Base-by-base conservation (phyloP, 2,888 invertebrate species). In the Rhingia rostrata region DNA sequence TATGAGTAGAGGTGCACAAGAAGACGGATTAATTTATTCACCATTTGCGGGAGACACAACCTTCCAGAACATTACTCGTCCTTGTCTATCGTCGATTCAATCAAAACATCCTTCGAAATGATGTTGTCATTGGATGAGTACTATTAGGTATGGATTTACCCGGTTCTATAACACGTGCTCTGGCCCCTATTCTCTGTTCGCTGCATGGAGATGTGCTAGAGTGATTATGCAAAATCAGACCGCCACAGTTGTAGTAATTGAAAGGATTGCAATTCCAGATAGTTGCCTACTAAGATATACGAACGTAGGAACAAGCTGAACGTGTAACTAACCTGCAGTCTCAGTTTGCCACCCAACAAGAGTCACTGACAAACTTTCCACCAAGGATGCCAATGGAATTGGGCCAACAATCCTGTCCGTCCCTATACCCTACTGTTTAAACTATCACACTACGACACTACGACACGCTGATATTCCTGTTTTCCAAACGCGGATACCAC, bases 101-200 rank as follows among this genome's bases (percentile, higher is more conserved):
- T 64, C 64, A 73, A 72, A 73, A 79, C 54, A 66, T 73, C 66
- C 56, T 35, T 33, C 60, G 10, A 22, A 79, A 66, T 73, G 60
- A 79, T 66, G 66, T 79, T 66, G 64, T 66, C 66, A 60, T 66
- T 47, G 73, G 73, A 79, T 79, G 73, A 79, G 73, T 10, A 58
- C 51, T 51, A 79, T 79, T 53, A 35, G 39, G 22, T 22, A 66
- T 73, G 66, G 45, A 66, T 66, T 73, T 61, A 9, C 1, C 39
- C 45, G 39, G 12, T 63, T 70, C 63, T 41, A 47, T 72, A 45
- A 22, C 22, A 73, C 33, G 39, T n/a, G 39, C 37, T 56, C 37
- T 45, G 14, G 3, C 9, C 10, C 12, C 14, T 4, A 4, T 6
- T 9, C 14, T 14, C 5, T 37, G 14, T 4, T 14, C 6, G 30